These are phyloP conservation scores for Zhuqinia jingwanae DNA, from an alignment of 2,888 invertebrate genomes.

Conservation along the genomic window DNA sequence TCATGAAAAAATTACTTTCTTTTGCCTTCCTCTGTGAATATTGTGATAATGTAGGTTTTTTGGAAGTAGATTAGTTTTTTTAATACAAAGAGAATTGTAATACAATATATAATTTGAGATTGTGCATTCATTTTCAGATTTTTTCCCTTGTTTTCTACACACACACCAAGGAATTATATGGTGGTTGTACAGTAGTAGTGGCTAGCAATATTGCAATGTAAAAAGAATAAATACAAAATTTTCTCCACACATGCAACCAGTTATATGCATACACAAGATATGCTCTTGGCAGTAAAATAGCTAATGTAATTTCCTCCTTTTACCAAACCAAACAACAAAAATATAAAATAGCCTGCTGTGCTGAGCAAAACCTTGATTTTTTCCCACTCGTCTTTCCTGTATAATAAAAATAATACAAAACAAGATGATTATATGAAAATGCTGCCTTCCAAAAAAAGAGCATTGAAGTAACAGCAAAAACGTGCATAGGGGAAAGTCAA, in stretches of 20 bases:
- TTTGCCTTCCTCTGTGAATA: background rate
- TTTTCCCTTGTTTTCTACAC: too few species aligned
- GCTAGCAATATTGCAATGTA: too few species aligned
- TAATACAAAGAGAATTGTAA: too few species aligned
- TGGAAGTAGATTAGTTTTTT: too few species aligned
- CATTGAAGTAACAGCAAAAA: background rate
- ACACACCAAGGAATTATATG: background rate
- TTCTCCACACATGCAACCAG: too few species aligned
- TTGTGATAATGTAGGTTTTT: too few species aligned
- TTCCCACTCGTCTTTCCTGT: background rate
- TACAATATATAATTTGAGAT: too few species aligned
- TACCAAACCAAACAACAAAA: background rate
- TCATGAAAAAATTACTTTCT: background rate
- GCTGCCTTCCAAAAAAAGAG: background rate
- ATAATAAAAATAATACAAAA: background rate
- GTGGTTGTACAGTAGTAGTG: too few species aligned
- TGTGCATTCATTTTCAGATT: too few species aligned
- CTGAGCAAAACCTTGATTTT: slow-evolving; percentile 48
- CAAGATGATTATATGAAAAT: slow-evolving; percentile 35
- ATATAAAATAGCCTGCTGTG: slow-evolving; percentile 44
- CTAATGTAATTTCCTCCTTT: slow-evolving; percentile 34
- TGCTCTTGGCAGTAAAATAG: background rate
- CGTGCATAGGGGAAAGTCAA: slow-evolving; percentile 49
- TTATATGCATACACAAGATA: too few species aligned
- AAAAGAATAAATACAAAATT: too few species aligned